These are phyloP conservation scores for Macropus fuliginosus DNA, from an alignment of 2,797 vertebrate species.

Conservation along the genomic window DNA sequence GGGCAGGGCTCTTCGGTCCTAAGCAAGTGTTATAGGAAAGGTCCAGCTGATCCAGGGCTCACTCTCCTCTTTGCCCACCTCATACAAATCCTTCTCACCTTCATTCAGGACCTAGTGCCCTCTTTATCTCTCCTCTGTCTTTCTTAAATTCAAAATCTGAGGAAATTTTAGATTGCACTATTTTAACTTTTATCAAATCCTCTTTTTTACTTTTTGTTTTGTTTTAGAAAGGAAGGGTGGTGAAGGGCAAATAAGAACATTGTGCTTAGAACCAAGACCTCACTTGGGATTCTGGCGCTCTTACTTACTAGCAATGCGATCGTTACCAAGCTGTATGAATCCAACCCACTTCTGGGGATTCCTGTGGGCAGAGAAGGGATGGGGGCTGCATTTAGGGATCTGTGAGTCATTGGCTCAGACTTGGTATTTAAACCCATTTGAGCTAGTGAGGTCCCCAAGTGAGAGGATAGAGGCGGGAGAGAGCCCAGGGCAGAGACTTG, in stretches of 20 bases:
- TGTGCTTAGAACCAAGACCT: not conserved
- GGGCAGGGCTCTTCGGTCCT: not conserved
- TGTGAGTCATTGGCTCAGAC: not conserved
- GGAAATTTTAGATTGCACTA: not conserved
- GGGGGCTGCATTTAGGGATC: not conserved
- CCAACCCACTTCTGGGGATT: not conserved
- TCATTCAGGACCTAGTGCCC: not conserved
- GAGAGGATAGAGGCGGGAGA: not conserved
- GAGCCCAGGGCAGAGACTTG: not conserved
- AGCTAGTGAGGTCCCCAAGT: not conserved
- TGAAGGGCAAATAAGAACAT: not conserved
- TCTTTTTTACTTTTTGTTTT: not conserved
- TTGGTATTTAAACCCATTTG: not conserved
- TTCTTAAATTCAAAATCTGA: not conserved
- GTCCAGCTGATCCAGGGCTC: not conserved
- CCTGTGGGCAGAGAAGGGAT: not conserved
- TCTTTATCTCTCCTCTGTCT: not conserved
- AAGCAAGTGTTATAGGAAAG: not conserved
- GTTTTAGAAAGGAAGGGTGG: not conserved
- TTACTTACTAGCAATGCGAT: not conserved
- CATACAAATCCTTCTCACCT: not conserved
- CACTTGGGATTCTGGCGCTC: not conserved
- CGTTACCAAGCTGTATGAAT: not conserved
- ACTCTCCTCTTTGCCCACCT: not conserved
- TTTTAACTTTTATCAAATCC: not conserved